A percentile compares a stretch with the other conserved stretches of the same genome.
Conservation (phyloP, 2,888 invertebrate genomes). For the Acrocera orbiculus region DNA sequence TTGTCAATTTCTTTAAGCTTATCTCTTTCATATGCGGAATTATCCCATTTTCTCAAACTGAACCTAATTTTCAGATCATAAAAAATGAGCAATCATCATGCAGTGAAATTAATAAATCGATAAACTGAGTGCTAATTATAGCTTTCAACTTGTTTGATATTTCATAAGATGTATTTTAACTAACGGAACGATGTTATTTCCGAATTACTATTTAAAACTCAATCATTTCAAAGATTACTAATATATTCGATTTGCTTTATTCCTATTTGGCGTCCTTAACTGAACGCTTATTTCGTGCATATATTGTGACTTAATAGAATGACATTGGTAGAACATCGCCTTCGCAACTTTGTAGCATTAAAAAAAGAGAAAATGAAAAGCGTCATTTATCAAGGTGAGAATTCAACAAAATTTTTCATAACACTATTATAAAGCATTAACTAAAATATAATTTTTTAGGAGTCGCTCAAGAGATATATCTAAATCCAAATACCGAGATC, state of each 20-base stretch:
- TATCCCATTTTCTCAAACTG: conserved; percentile 21
- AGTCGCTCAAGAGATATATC: conserved; percentile 18
- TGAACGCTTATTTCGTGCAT: conserved; percentile 12
- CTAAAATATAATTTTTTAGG: conserved; percentile 28
- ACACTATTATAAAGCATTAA: not conserved
- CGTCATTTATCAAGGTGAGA: conserved; percentile 16
- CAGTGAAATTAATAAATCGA: conserved; percentile 6
- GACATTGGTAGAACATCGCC: conserved; percentile 12
- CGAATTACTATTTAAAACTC: conserved; percentile 9
- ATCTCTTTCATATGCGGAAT: conserved; percentile 8
- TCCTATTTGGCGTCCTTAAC: conserved; percentile 17
- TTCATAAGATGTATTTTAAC: conserved; percentile 1
- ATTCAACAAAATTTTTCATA: conserved; percentile 2
- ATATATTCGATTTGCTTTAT: conserved; percentile 17
- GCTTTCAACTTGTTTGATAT: conserved; percentile 6
- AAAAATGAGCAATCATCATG: conserved; percentile 21
- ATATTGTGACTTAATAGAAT: conserved; percentile 16
- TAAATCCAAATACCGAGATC: conserved; percentile 15
- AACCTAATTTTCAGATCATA: conserved; percentile 32
- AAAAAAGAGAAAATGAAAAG: conserved; percentile 9
- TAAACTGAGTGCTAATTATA: conserved; percentile 8
- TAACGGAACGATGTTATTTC: conserved; percentile 10
- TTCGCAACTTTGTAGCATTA: conserved; percentile 7
- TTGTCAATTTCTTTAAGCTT: conserved; percentile 10
- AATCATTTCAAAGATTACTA: conserved; percentile 12